Percentiles rank a stretch among this genome's conserved stretches.
Evolutionary conservation across 1,140 invertebrate genomes (phyloP).

Genomic region (Melipona quadrifasciata): DNA sequence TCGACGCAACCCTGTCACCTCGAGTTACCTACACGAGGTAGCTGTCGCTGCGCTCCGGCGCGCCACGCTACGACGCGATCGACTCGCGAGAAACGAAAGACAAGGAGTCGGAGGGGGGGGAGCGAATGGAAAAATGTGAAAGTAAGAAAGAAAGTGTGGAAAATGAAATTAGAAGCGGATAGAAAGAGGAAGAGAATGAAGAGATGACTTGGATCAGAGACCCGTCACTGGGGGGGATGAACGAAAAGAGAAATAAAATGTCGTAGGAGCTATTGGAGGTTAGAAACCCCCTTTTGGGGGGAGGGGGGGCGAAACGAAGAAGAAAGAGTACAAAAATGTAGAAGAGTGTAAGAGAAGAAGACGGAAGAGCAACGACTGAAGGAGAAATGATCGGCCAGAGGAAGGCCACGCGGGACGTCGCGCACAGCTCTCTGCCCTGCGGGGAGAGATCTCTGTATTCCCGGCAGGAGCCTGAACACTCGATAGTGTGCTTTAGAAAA

Average conservation of each 20-base stretch:
- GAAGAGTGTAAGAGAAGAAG: neutral
- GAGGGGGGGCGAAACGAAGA: neutral
- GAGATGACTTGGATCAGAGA: too few species aligned
- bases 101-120: neutral
- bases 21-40: slow-evolving; percentile 23
- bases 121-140: neutral
- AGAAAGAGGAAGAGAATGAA: too few species aligned
- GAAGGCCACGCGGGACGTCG: slow-evolving; percentile 38
- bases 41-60: neutral
- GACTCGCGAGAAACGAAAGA: neutral
- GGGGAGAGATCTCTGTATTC: slow-evolving; percentile 77
- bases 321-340: neutral
- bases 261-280: too few species aligned
- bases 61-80: neutral
- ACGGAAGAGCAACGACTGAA: slow-evolving; percentile 4
- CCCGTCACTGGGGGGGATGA: too few species aligned
- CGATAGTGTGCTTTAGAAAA: slow-evolving; percentile 81
- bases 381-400: neutral
- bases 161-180: too few species aligned
- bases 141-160: neutral
- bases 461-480: slow-evolving; percentile 78
- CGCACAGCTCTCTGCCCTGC: slow-evolving; percentile 23
- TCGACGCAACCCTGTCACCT: slow-evolving; percentile 50
- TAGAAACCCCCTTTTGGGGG: too few species aligned
- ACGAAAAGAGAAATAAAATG: too few species aligned